phyloP scores from a whole-genome alignment of 2,888 invertebrate genomes.

The Tinea trinotella region DNA sequence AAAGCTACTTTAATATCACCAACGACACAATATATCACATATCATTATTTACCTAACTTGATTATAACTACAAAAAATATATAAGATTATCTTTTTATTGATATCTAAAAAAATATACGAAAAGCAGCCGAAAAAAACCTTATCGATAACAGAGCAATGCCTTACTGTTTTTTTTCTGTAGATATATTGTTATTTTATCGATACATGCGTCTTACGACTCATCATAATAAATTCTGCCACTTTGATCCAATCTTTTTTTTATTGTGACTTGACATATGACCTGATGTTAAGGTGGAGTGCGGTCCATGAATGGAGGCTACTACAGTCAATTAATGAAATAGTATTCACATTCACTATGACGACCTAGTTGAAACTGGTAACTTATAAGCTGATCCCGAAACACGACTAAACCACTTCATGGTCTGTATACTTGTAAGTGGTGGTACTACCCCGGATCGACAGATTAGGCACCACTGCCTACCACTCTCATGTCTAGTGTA shows the following conservation, averaged over 20 bases:
- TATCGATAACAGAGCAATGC: slow-evolving; percentile 29
- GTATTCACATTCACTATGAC: too few relatives aligned
- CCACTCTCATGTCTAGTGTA: too few relatives aligned
- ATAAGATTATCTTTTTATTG: slow-evolving; percentile 13
- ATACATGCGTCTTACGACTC: slow-evolving; percentile 23
- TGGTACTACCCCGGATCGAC: too few relatives aligned
- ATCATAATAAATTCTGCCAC: neutral
- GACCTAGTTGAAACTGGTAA: too few relatives aligned
- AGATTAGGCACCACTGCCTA: too few relatives aligned
- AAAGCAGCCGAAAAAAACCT: slow-evolving; percentile 32
- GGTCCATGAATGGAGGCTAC: too few relatives aligned
- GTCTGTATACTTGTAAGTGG: too few relatives aligned
- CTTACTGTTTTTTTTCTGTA: slow-evolving; percentile 27
- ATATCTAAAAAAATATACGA: slow-evolving; percentile 16
- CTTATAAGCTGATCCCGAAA: too few relatives aligned
- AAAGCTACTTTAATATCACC: neutral
- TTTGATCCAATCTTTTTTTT: neutral
- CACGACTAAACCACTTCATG: too few relatives aligned
- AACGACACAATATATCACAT: neutral
- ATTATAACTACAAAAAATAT: slow-evolving; percentile 12
- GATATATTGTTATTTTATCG: slow-evolving; percentile 48
- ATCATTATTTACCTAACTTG: slow-evolving; percentile 13
- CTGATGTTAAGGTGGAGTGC: too few relatives aligned
- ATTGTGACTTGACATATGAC: too few relatives aligned
- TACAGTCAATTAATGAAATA: too few relatives aligned